Percentiles rank a stretch among this genome's conserved stretches.
Evolutionary conservation across 2,113 vertebrate genomes (phyloP).

Genomic region (Hepsetus odoe): DNA sequence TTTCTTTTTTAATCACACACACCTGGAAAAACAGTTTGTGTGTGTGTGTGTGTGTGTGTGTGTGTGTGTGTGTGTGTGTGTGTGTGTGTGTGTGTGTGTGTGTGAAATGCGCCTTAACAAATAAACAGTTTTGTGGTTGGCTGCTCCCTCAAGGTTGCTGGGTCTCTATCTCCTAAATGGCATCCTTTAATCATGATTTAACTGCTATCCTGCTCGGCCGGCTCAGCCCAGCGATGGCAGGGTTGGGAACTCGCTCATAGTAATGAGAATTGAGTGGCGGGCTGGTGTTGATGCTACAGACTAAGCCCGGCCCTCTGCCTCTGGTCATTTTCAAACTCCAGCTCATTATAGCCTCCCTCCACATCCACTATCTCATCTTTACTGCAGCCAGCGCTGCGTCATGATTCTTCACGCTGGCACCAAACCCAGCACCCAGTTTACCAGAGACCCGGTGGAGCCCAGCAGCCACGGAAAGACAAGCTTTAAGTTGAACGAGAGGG

Average conservation of each 20-base stretch:
- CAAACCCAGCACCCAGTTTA: background rate
- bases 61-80: slow-evolving; percentile 39
- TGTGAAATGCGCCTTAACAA: slow-evolving; percentile 57
- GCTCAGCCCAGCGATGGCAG: slow-evolving; percentile 60
- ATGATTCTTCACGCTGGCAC: background rate
- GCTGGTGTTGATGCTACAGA: slow-evolving; percentile 35
- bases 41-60: slow-evolving; percentile 30
- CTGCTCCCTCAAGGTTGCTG: slow-evolving; percentile 74
- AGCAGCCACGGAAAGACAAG: background rate
- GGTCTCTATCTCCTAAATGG: slow-evolving; percentile 62
- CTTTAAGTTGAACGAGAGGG: background rate
- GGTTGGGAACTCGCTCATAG: slow-evolving; percentile 47
- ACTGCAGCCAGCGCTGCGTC: background rate
- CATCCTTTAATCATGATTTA: slow-evolving; percentile 77
- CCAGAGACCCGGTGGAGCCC: background rate
- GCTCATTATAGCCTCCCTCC: slow-evolving; percentile 40
- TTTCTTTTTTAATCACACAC: background rate
- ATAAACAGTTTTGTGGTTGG: slow-evolving; percentile 69
- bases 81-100: slow-evolving; percentile 25
- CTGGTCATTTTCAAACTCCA: slow-evolving; percentile 50
- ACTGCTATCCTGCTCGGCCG: slow-evolving; percentile 48
- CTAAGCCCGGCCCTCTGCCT: slow-evolving; percentile 34
- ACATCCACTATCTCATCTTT: background rate
- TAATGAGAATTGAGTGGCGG: slow-evolving; percentile 71
- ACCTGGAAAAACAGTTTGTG: slow-evolving; percentile 16